Evolutionary conservation across 2,797 vertebrate genomes (phyloP), one percentile per base, ranked within the genome.

Genomic region (Smutsia temminckii): DNA sequence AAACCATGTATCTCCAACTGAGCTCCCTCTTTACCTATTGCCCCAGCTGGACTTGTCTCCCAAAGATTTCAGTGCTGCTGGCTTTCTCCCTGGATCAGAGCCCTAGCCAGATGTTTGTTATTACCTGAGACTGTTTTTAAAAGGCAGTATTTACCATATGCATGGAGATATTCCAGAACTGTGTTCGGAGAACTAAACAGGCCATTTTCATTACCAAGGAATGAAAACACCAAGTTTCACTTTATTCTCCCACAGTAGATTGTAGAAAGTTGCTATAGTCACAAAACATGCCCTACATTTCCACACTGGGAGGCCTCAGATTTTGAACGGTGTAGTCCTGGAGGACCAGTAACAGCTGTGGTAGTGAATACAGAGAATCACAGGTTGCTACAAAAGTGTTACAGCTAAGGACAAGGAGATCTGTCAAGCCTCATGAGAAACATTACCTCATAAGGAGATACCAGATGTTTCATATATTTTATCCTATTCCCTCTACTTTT

Each of bases 111-210:
- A 64, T 97, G 94, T 88, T 95, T 93, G 78, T 37, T 78, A 91
- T 96, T 95, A 96, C 74, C 53, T 96, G 74, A 37, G 46, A 63
- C 61, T 49, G 11, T 88, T 64, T 96, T 92, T 79, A 92, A 96
- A 94, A 95, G 89, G 81, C 61, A 83, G 68, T 81, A 80, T 49
- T 91, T 95, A 78, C 91, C 86, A 34, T 77, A 81, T 25, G 25
- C 6, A 91, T 89, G 86, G 87, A 83, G 51, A 85, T 64, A 95
- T 91, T 96, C 68, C 75, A 94, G 51, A 32, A 25, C 12, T 89
- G 57, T 42, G 96, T 71, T 75, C 21, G 13, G 71, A 63, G 27
- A 97, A 40, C 4, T 71, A 85, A 57, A 34, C 64, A 71, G 84
- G 61, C 77, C 95, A 79, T 0, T 57, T 42, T 37, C 42, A 94